Conservation (phyloP, 2,888 invertebrate genomes). For the Lasioglossum morio region DNA sequence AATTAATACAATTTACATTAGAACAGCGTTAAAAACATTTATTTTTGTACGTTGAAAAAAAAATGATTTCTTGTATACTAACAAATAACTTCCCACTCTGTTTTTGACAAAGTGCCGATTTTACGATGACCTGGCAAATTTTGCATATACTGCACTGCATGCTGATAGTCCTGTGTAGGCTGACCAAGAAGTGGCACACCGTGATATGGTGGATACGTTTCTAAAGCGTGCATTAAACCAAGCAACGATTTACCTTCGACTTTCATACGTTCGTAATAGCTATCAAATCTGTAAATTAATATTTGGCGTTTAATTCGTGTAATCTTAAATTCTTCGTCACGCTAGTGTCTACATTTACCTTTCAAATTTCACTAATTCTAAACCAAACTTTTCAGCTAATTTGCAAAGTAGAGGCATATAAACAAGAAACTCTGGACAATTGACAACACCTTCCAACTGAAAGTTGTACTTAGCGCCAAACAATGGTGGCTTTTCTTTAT, state of each 20-base stretch:
- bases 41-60: slow-evolving; percentile 14
- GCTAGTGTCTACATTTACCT: slow-evolving; percentile 78
- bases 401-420: slow-evolving; percentile 94
- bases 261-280: slow-evolving; percentile 90
- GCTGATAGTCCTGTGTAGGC: slow-evolving; percentile 89
- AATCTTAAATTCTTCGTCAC: not conserved
- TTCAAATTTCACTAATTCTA: slow-evolving; percentile 89
- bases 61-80: slow-evolving; percentile 84
- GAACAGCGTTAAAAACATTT: slow-evolving; percentile 29
- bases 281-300: slow-evolving; percentile 87
- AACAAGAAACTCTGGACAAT: slow-evolving; percentile 99
- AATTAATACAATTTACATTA: slow-evolving; percentile 45
- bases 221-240: slow-evolving; percentile 92
- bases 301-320: not conserved
- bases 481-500: slow-evolving; percentile 89
- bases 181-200: slow-evolving; percentile 87
- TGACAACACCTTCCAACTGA: slow-evolving; percentile 97
- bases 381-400: slow-evolving; percentile 89
- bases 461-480: slow-evolving; percentile 99
- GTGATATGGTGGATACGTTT: slow-evolving; percentile 90
- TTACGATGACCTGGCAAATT: slow-evolving; percentile 79
- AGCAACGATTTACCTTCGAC: slow-evolving; percentile 87
- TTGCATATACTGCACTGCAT: slow-evolving; percentile 88
- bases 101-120: slow-evolving; percentile 93
- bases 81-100: slow-evolving; percentile 98